Percentiles rank a stretch among this genome's conserved stretches.
Conservation (phyloP, 2,888 invertebrate species). For the Nemoura dubitans region DNA sequence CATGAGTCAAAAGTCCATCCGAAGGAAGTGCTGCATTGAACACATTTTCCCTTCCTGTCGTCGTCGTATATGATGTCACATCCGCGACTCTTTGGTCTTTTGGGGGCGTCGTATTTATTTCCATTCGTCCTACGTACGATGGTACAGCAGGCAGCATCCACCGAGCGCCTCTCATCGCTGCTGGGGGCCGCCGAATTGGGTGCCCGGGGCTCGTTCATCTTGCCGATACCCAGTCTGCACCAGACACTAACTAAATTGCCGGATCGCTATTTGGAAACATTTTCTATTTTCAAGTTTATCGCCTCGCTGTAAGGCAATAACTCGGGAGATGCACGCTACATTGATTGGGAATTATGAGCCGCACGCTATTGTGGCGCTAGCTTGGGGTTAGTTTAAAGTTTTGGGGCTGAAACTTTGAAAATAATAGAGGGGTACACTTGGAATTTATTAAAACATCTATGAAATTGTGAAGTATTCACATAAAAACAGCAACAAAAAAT, state of each 20-base stretch:
- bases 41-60: slow-evolving; percentile 28
- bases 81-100: slow-evolving; percentile 81
- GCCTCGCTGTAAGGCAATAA: background rate
- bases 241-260: slow-evolving; percentile 18
- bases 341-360: background rate
- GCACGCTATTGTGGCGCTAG: background rate
- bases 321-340: background rate
- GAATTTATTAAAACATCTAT: too few species aligned
- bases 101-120: slow-evolving; percentile 64
- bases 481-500: too few species aligned
- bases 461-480: too few species aligned
- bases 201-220: background rate
- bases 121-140: slow-evolving; percentile 1
- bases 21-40: background rate
- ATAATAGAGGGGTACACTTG: too few species aligned
- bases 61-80: slow-evolving; percentile 70
- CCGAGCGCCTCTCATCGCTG: background rate
- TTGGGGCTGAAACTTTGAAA: background rate
- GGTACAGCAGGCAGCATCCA: background rate
- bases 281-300: background rate
- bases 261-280: slow-evolving; percentile 15
- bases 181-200: background rate
- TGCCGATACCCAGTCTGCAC: background rate
- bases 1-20: background rate
- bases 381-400: background rate